Evolutionary conservation across 2,888 invertebrate species (phyloP), one percentile per base, ranked within the genome.

Genomic region (Mimachlamys varia): DNA sequence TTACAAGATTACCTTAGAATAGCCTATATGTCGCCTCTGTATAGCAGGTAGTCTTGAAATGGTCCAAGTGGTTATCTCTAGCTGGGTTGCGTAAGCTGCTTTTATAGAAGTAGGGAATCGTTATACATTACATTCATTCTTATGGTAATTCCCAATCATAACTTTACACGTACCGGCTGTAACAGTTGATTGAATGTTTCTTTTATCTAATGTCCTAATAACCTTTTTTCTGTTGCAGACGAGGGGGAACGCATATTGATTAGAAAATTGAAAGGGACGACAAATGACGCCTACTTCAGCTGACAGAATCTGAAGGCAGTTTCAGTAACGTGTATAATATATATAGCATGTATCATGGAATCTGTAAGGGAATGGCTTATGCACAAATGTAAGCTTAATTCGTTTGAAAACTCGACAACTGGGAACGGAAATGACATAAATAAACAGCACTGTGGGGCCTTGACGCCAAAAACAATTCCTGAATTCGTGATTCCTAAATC

Each of bases 401-500:
- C 53, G 17, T 33, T 94, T 3, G 88, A 91, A 49, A 22, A 92
- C 55, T 88, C 89, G 44, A 90, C 89, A 19, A 89, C 91, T 37
- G 37, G 33, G 76, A 33, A 76, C 10, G 50, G 88, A 58, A 88
- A 87, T n/a, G 53, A 89, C 37, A 37, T 89, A 13, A 90, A 89
- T 58, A 88, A 89, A 22, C 76, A 76, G 13, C 50, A 90, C 2
- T 91, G 92, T 38, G 90, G 93, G 17, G 93, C 94, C 22, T 89
- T 95, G 19, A 96, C 96, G 5, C 96, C 96, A 0, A 92, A 94
- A 38, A 95, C 92, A 55, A 95, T 96, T 88, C 96, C 96, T 4
- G 95, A 95, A 88, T 96, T 96, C 92, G 94, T 95, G 19, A 96
- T 96, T 88, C 96, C 96, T 0, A 94, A 94, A 12, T 95, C 95